phyloP scores from a whole-genome alignment of 2,888 invertebrate genomes.

The Drosophila antonietae region DNA sequence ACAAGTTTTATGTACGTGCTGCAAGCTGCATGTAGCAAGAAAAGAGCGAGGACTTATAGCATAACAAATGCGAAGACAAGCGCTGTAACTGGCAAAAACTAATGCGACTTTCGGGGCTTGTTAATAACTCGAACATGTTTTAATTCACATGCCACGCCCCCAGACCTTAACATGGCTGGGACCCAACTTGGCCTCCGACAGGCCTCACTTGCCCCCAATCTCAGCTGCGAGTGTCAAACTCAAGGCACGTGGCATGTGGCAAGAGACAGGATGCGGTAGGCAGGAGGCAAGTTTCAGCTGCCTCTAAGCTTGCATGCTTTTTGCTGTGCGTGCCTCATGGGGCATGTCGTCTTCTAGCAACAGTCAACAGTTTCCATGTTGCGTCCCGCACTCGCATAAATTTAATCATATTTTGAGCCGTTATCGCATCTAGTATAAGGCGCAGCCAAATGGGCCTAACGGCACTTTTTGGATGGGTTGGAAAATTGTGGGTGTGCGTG shows the following conservation, averaged over 20 bases:
- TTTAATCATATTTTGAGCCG: conserved; percentile 65
- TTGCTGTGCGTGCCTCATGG: conserved; percentile 27
- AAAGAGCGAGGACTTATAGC: neutral
- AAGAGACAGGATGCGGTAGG: conserved; percentile 5
- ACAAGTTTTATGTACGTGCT: conserved; percentile 31
- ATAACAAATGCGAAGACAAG: conserved; percentile 43
- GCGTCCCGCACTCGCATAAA: conserved; percentile 62
- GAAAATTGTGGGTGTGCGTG: neutral
- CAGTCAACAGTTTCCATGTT: conserved; percentile 59
- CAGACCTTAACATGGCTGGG: neutral
- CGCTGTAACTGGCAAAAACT: conserved; percentile 55
- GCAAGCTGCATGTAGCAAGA: conserved; percentile 4
- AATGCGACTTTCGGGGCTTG: conserved; percentile 70
- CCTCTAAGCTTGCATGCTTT: conserved; percentile 37
- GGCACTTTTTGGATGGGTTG: conserved; percentile 15
- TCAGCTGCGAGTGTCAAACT: conserved; percentile 42
- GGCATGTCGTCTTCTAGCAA: conserved; percentile 40
- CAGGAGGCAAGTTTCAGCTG: conserved; percentile 28
- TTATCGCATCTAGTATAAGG: conserved; percentile 8
- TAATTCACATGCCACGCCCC: conserved; percentile 65
- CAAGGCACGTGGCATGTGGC: conserved; percentile 28
- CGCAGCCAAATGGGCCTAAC: conserved; percentile 2
- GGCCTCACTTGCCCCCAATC: conserved; percentile 38
- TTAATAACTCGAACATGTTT: conserved; percentile 77
- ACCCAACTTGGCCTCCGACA: neutral